Conservation (phyloP, 2,797 vertebrate genomes). For the Ctenopoma multispine region DNA sequence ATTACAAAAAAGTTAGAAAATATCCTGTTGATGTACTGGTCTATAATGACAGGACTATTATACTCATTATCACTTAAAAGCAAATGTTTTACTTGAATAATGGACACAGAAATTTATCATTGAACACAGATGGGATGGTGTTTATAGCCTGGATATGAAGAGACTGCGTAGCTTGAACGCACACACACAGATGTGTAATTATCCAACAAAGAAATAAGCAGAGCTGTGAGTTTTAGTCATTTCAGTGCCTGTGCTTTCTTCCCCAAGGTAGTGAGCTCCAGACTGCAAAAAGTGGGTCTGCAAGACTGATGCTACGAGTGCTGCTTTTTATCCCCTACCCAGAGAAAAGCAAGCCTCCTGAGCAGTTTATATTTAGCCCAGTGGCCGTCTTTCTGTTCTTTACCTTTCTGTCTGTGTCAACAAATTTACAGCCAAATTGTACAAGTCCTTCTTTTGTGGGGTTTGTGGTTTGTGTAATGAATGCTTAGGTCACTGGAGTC, state of each 20-base stretch:
- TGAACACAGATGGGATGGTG: conserved; percentile 49
- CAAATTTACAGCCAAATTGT: conserved; percentile 66
- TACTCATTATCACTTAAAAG: conserved; percentile 67
- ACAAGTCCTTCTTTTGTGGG: conserved; percentile 15
- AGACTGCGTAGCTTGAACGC: conserved; percentile 15
- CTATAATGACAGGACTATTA: conserved; percentile 51
- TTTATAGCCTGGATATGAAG: conserved; percentile 52
- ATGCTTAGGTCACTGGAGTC: conserved; percentile 52
- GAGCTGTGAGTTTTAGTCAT: conserved; percentile 42
- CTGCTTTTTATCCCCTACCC: conserved; percentile 68
- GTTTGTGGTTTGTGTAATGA: conserved; percentile 28
- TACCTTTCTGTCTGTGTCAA: conserved; percentile 69
- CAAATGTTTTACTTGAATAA: conserved; percentile 62
- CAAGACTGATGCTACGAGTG: conserved; percentile 79
- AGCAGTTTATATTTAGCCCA: conserved; percentile 82
- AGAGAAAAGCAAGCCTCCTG: conserved; percentile 70
- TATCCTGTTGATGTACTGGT: conserved; percentile 48
- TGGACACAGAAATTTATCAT: conserved; percentile 49
- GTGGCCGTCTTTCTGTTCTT: conserved; percentile 70
- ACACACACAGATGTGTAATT: conserved; percentile 66
- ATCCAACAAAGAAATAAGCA: conserved; percentile 68
- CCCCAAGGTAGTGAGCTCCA: conserved; percentile 65
- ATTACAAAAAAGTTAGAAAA: conserved; percentile 45
- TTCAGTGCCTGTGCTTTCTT: conserved; percentile 52
- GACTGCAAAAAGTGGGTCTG: conserved; percentile 81